Conservation (phyloP, 2,888 invertebrate species). For the Tenthredo livida region DNA sequence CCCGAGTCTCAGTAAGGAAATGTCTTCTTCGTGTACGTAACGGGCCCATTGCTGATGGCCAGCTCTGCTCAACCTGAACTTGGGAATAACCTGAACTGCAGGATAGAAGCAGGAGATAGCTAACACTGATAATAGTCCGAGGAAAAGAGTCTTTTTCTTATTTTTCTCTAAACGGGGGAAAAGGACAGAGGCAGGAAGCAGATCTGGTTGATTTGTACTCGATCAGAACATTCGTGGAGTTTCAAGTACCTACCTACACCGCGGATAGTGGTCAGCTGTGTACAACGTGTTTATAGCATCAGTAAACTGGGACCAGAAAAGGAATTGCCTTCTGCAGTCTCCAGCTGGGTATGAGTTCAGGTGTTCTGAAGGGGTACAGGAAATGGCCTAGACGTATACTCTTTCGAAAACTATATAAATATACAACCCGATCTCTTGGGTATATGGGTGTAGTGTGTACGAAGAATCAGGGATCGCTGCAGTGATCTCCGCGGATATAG, state of each 20-base stretch:
- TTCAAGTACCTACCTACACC: not conserved
- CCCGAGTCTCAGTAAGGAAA: conserved; percentile 1
- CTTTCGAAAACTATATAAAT: not conserved
- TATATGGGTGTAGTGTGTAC: not conserved
- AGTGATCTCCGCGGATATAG: not conserved
- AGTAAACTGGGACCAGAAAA: conserved; percentile 27
- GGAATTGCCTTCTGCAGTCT: conserved; percentile 8
- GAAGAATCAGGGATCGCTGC: not conserved
- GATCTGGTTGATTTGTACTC: conserved; percentile 24
- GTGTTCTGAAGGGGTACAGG: not conserved
- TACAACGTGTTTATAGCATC: conserved; percentile 34
- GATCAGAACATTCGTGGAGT: conserved; percentile 14
- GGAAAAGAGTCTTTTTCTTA: not conserved
- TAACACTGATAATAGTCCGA: not conserved
- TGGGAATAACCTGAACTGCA: not conserved
- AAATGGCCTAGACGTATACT: conserved; percentile 16
- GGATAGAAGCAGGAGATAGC: not conserved
- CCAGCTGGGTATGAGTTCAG: not conserved
- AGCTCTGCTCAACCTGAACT: conserved; percentile 40
- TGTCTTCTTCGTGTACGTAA: conserved; percentile 36
- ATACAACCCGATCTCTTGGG: not conserved
- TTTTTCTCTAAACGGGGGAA: not conserved
- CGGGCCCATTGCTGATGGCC: conserved; percentile 11
- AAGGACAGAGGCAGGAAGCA: conserved; percentile 15
- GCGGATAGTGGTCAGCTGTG: not conserved